A percentile compares a stretch with the other conserved stretches of the same genome.
phyloP scores from a whole-genome alignment of 2,113 vertebrate genomes.

The Hyaena hyaena region DNA sequence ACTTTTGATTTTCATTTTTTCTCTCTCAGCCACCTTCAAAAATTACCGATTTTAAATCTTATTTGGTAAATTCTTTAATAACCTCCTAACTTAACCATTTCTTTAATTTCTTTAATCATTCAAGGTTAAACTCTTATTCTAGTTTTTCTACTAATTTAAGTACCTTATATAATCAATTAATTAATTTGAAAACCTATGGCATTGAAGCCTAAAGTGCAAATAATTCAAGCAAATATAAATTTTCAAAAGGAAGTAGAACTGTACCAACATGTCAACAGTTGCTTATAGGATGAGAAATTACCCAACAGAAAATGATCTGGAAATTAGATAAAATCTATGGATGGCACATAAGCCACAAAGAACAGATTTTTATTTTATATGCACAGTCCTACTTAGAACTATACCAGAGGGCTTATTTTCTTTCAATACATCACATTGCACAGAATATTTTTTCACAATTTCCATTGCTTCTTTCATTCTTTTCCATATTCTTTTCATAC shows the following conservation, averaged over 20 bases:
- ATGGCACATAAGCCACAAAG: neutral
- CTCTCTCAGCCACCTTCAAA: neutral
- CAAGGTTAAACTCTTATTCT: neutral
- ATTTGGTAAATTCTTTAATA: neutral
- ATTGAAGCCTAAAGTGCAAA: neutral
- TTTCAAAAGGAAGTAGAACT: neutral
- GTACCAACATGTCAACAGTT: neutral
- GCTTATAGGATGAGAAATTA: neutral
- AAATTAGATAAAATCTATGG: neutral
- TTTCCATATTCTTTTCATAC: neutral
- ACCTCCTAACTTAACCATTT: neutral
- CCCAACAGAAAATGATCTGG: neutral
- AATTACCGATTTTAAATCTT: neutral
- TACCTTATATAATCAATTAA: neutral
- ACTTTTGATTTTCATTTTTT: neutral
- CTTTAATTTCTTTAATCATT: neutral
- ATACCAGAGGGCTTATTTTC: neutral
- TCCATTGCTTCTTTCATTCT: neutral
- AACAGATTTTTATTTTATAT: neutral
- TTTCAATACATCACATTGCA: neutral
- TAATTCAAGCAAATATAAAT: neutral
- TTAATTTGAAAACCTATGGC: neutral
- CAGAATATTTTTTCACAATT: neutral
- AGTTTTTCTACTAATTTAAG: constrained; percentile 3
- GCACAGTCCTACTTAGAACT: neutral